Evolutionary conservation across 1,140 invertebrate genomes (phyloP), one percentile per base, ranked within the genome.

Genomic region (Bombus confusus): DNA sequence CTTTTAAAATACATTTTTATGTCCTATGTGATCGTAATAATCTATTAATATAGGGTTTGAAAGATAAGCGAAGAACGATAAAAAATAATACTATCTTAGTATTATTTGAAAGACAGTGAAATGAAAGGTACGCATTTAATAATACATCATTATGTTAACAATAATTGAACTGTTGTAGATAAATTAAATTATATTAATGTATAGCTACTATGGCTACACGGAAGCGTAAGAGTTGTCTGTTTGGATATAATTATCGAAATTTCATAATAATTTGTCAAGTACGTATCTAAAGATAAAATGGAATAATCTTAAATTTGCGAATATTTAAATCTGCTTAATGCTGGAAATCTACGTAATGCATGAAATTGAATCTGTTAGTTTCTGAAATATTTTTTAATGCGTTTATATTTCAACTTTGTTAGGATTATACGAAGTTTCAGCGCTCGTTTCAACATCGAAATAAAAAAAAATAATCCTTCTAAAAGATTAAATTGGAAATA

Each of bases 121-220:
- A n/a, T 10, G 59, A n/a, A 62, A 62, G 3, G 28, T 62, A 3
- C 28, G 5, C 28, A n/a, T 13, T 28, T 28, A 62, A 62, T n/a
- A 28, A 3, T 62, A n/a, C 0, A 52, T 52, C 47, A 22, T 52
- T 62, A 13, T 62, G 3, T 28, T 59, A 59, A 59, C 57, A 10
- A 28, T 62, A 62, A n/a, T n/a, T n/a, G 4, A n/a, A n/a, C 28
- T 62, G 25, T 62, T n/a, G 3, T 62, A n/a, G 28, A 62, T 62
- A n/a, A 62, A 62, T 62, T 62, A n/a, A 62, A 62, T 62, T 62
- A n/a, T n/a, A 62, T 62, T 62, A 62, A 62, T 62, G 25, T 62
- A 1, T 9, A 13, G 25, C 59, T 62, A 28, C 12, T n/a, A 28
- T 59, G 8, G 59, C 13, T n/a, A n/a, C 59, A 62, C 59, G 59